Evolutionary conservation across 2,113 vertebrate genomes (phyloP).

Genomic region (Carettochelys insculpta): DNA sequence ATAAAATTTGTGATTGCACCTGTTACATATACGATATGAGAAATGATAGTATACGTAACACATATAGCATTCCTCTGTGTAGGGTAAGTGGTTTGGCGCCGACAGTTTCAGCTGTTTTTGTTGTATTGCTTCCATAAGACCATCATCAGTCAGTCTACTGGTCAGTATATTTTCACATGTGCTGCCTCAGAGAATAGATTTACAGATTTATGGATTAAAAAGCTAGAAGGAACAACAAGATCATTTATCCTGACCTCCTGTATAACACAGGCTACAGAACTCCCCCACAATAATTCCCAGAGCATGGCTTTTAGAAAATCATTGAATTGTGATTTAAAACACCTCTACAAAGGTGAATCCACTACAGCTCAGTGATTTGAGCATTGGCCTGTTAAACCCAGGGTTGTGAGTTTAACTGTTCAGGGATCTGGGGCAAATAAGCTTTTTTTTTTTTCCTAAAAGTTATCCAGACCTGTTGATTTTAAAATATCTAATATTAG

Average conservation of each 20-base stretch:
- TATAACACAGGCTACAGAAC: neutral
- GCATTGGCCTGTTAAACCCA: no score
- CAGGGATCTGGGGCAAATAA: no score
- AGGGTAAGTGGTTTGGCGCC: neutral
- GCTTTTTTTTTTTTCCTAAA: no score
- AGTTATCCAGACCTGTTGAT: no score
- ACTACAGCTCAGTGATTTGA: no score
- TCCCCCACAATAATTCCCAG: neutral
- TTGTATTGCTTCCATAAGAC: neutral
- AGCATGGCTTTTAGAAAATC: neutral
- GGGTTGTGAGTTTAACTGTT: no score
- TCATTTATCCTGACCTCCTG: neutral
- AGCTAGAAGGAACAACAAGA: neutral
- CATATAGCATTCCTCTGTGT: neutral
- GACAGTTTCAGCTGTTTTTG: constrained; percentile 17
- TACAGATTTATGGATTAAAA: neutral
- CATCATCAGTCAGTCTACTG: no score
- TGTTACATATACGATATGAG: neutral
- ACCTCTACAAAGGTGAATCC: neutral
- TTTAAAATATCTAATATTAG: no score
- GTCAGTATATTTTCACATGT: no score
- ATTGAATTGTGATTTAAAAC: neutral
- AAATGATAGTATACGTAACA: neutral
- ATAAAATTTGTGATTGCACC: neutral
- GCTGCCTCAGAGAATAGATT: no score